Conservation (phyloP, 2,797 vertebrate genomes). For the Holocentrus rufus region DNA sequence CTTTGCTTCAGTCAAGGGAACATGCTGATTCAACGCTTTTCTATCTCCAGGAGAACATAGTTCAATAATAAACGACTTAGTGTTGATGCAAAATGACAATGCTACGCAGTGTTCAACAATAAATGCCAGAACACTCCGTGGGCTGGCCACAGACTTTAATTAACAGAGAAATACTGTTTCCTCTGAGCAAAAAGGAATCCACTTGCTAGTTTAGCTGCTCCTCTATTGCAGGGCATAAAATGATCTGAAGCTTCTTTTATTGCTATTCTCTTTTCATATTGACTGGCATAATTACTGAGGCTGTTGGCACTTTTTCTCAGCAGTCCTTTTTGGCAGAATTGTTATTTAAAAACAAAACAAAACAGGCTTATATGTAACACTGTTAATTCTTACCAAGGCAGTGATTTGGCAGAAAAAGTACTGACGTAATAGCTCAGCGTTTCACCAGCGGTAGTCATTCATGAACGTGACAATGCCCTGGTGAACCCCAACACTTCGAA, state of each 20-base stretch:
- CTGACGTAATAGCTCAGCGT: conserved; percentile 67
- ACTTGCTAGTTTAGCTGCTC: conserved; percentile 20
- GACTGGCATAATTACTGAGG: conserved; percentile 45
- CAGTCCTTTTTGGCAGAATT: conserved; percentile 51
- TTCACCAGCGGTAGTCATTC: conserved; percentile 55
- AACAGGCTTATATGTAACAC: conserved; percentile 58
- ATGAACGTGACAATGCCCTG: conserved; percentile 63
- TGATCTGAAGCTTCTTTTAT: conserved; percentile 31
- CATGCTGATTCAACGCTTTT: conserved; percentile 70
- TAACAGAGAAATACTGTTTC: conserved; percentile 39
- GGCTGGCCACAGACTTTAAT: conserved; percentile 38
- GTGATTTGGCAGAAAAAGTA: conserved; percentile 61
- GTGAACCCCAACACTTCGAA: conserved; percentile 66
- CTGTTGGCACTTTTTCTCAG: conserved; percentile 33
- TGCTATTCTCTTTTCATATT: conserved; percentile 42
- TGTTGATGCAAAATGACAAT: conserved; percentile 65
- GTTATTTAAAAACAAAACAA: conserved; percentile 58
- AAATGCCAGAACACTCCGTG: conserved; percentile 40
- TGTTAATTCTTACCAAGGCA: conserved; percentile 48
- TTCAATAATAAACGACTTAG: conserved; percentile 71
- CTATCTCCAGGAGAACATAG: conserved; percentile 71
- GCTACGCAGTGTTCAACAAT: conserved; percentile 39
- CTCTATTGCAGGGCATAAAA: conserved; percentile 12
- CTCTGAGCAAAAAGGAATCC: conserved; percentile 21
- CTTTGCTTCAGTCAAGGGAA: conserved; percentile 65